Conservation (phyloP, 2,797 vertebrate genomes). For the Lithobates pipiens region DNA sequence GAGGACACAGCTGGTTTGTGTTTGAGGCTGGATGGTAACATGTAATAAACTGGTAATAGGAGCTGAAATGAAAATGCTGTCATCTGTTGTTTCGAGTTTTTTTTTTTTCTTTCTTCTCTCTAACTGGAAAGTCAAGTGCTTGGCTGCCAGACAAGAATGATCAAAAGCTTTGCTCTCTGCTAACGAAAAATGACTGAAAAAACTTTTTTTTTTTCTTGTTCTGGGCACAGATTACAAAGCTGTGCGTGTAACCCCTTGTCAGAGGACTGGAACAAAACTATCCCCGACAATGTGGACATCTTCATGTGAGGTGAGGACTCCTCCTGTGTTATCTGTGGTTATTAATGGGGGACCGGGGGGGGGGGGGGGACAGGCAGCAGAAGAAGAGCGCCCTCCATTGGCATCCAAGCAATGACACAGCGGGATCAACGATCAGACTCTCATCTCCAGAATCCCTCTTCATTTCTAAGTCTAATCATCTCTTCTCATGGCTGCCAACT, state of each 20-base stretch:
- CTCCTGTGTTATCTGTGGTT: too few species aligned
- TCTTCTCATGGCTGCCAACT: too few species aligned
- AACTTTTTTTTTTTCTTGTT: constrained; percentile 18
- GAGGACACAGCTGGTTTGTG: constrained; percentile 54
- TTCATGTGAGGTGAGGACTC: too few species aligned
- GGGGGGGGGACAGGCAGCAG: too few species aligned
- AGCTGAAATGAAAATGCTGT: constrained; percentile 61
- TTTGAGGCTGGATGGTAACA: constrained; percentile 50
- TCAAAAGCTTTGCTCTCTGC: constrained; percentile 50
- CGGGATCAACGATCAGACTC: too few species aligned
- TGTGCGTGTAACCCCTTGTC: background rate
- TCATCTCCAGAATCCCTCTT: too few species aligned
- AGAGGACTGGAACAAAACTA: background rate
- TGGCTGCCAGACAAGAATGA: constrained; percentile 56
- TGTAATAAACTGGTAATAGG: constrained; percentile 51
- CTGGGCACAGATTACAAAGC: constrained; percentile 24
- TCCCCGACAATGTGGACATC: too few species aligned
- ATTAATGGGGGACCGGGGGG: too few species aligned
- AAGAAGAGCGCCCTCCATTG: too few species aligned
- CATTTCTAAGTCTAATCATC: too few species aligned
- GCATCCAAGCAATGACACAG: too few species aligned
- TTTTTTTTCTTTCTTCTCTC: constrained; percentile 34
- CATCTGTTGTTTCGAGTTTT: constrained; percentile 46
- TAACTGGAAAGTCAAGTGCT: constrained; percentile 59
- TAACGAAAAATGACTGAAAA: constrained; percentile 49